phyloP scores from a whole-genome alignment of 2,888 invertebrate species.

The Drosophila prostipennis region DNA sequence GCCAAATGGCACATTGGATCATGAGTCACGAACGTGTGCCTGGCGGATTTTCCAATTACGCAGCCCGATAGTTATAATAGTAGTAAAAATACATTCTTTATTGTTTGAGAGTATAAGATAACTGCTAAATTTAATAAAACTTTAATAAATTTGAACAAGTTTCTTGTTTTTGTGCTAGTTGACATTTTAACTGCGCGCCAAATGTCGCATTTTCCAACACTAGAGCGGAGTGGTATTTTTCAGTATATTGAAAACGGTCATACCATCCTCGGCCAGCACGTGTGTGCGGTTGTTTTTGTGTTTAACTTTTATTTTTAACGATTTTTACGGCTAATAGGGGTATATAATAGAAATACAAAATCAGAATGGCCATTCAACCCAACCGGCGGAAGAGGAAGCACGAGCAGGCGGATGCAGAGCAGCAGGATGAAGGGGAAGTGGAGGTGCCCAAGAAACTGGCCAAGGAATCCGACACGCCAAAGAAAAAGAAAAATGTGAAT shows the following conservation, averaged over 20 bases:
- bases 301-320: conserved; percentile 16
- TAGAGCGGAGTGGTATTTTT: neutral
- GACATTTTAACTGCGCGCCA: conserved; percentile 20
- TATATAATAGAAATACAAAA: neutral
- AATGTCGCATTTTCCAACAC: conserved; percentile 6
- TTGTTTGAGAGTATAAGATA: conserved; percentile 4
- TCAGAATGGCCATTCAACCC: conserved; percentile 76
- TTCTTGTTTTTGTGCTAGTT: neutral
- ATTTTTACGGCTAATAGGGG: conserved; percentile 5
- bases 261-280: conserved; percentile 44
- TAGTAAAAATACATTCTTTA: conserved; percentile 13
- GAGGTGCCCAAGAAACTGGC: conserved; percentile 73
- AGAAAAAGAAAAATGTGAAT: conserved; percentile 44
- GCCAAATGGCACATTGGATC: conserved; percentile 26
- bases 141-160: neutral
- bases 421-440: conserved; percentile 56
- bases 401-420: conserved; percentile 30
- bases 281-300: conserved; percentile 39
- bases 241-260: neutral
- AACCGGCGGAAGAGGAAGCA: conserved; percentile 79
- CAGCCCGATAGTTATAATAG: neutral
- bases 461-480: conserved; percentile 64
- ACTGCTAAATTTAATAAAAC: neutral
- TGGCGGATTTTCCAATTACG: neutral
- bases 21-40: conserved; percentile 31